Conservation (phyloP, 2,888 invertebrate species). For the Uropetala carovei region DNA sequence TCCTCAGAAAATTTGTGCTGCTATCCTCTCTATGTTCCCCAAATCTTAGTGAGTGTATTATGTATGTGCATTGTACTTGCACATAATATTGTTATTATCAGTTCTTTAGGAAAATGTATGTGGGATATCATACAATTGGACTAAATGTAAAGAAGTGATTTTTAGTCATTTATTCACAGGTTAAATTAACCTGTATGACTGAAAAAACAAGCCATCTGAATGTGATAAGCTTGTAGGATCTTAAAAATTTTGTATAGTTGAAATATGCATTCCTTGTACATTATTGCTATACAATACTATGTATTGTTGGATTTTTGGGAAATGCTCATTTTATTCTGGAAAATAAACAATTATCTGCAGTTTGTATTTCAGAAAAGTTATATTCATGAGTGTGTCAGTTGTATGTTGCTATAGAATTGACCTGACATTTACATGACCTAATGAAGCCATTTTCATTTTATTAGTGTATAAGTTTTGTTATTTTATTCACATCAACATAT, state of each 20-base stretch:
- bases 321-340: conserved; percentile 11
- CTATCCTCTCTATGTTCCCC: conserved; percentile 86
- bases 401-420: neutral
- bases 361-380: conserved; percentile 13
- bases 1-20: conserved; percentile 92
- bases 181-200: conserved; percentile 36
- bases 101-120: neutral
- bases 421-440: neutral
- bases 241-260: conserved; percentile 47
- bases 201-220: neutral
- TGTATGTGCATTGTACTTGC: neutral
- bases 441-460: conserved; percentile 50
- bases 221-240: conserved; percentile 5
- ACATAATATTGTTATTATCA: neutral
- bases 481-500: no score
- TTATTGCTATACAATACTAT: conserved; percentile 55
- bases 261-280: conserved; percentile 9
- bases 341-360: neutral
- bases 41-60: conserved; percentile 73
- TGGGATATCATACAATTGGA: neutral
- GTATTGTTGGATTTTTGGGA: conserved; percentile 52
- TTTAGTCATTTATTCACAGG: conserved; percentile 17
- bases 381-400: neutral
- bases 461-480: no score
- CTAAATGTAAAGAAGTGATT: neutral